Evolutionary conservation across 2,113 vertebrate species (phyloP), one percentile per base, ranked within the genome.

Genomic region (Neodontobutis hainanensis): DNA sequence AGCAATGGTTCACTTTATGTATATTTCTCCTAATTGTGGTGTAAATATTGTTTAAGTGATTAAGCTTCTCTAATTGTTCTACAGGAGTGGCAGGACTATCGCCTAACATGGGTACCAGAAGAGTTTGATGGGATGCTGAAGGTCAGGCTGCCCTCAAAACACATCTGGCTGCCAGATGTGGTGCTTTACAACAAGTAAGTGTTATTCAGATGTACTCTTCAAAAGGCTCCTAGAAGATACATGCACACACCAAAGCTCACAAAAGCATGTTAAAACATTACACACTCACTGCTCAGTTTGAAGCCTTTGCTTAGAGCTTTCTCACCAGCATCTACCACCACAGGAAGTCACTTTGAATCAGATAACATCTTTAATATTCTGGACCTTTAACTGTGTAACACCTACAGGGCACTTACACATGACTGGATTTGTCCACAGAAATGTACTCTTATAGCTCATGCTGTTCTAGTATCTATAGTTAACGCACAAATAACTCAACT

Each of bases 181-280:
- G 97, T 99, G 60, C 96, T 99, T 15, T 99, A 99, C 91, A 99
- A 99, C 93, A 99, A 99, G 97, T 99, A 93, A 92, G 95, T 92
- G 60, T 57, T 8, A 6, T 16, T 5, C 36, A 27, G 12, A 55
- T 48, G 46, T 40, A 14, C 44, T 69, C 60, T 27, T 52, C 73
- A 40, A 36, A 63, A 53, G 51, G 16, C 42, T 65, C 40, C 5
- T 16, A 52, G 16, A 55, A 56, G 32, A 35, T 44, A 58, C 65
- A 45, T 45, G 34, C n/a, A 38, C 0, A 8, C 16, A 15, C 7
- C 52, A n/a, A 11, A 10, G 34, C 63, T 51, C 61, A 11, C 6
- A 40, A n/a, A 45, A 35, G 35, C 70, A 40, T 38, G 32, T 32
- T n/a, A n/a, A 42, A 19, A 0, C 42, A 19, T 50, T 10, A 45